These are phyloP conservation scores for Orthosia incerta DNA, from an alignment of 2,888 invertebrate species.

Conservation along the genomic window DNA sequence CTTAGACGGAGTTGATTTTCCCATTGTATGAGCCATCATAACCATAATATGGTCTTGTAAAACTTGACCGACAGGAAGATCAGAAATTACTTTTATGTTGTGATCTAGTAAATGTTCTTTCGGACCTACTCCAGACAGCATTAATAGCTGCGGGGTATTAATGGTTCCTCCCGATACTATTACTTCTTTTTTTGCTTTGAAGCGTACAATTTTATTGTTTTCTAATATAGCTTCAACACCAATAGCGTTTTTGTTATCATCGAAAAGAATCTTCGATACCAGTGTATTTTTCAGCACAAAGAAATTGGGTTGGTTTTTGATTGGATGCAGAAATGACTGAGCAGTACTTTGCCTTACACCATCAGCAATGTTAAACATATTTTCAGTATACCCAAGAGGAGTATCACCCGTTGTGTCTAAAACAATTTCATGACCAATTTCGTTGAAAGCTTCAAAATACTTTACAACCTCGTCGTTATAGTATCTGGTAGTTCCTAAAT, in stretches of 20 bases:
- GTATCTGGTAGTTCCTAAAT: slow-evolving; percentile 78
- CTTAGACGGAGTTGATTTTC: slow-evolving; percentile 73
- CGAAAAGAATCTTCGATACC: slow-evolving; percentile 87
- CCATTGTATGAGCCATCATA: slow-evolving; percentile 67
- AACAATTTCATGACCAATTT: slow-evolving; percentile 79
- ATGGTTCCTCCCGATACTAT: slow-evolving; percentile 85
- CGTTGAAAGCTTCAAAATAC: slow-evolving; percentile 79
- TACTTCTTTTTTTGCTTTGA: slow-evolving; percentile 81
- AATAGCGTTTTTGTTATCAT: slow-evolving; percentile 81
- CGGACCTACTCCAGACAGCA: slow-evolving; percentile 88
- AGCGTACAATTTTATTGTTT: slow-evolving; percentile 66
- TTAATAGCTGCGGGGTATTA: slow-evolving; percentile 86
- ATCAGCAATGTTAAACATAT: slow-evolving; percentile 82
- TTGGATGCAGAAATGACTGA: slow-evolving; percentile 82
- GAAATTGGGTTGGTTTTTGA: slow-evolving; percentile 75
- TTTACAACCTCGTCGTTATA: slow-evolving; percentile 51
- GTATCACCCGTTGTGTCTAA: slow-evolving; percentile 79
- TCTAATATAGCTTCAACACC: slow-evolving; percentile 80
- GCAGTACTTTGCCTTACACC: slow-evolving; percentile 86
- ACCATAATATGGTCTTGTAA: slow-evolving; percentile 84
- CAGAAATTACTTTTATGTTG: slow-evolving; percentile 77
- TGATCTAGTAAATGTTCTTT: slow-evolving; percentile 73
- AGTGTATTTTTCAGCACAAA: slow-evolving; percentile 83
- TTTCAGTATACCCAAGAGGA: slow-evolving; percentile 84
- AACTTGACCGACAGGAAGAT: slow-evolving; percentile 84